These are phyloP conservation scores for Myanophis thanlyinensis DNA, from an alignment of 2,113 vertebrate species.

Conservation along the genomic window DNA sequence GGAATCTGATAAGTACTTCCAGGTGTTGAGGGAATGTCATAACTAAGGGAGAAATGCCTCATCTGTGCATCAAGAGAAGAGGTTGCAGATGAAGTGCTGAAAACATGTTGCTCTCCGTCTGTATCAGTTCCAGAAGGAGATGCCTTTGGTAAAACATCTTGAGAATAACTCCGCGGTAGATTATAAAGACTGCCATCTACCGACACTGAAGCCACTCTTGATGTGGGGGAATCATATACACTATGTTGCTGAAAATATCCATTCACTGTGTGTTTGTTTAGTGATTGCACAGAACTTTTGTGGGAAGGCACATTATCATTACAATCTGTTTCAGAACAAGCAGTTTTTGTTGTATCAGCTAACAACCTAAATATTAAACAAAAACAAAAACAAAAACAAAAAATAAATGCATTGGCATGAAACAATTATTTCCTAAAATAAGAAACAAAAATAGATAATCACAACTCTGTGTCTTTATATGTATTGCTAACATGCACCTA, in stretches of 20 bases:
- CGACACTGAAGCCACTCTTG: conserved; percentile 74
- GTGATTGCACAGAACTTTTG: conserved; percentile 74
- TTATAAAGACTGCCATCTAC: conserved; percentile 85
- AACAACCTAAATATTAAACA: conserved; percentile 73
- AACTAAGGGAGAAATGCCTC: conserved; percentile 88
- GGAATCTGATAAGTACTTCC: conserved; percentile 91
- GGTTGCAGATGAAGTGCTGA: conserved; percentile 78
- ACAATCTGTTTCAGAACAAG: conserved; percentile 95
- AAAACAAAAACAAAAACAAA: conserved; percentile 22
- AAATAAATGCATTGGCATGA: conserved; percentile 9
- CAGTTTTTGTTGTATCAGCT: conserved; percentile 84
- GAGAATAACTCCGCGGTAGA: conserved; percentile 92
- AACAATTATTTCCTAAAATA: background rate
- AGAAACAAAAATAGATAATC: conserved; percentile 14
- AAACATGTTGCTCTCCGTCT: conserved; percentile 85
- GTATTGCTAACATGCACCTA: background rate
- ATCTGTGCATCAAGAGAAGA: conserved; percentile 83
- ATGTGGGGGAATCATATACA: conserved; percentile 87
- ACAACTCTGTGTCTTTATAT: background rate
- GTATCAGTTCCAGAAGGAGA: conserved; percentile 76
- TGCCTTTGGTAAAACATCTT: conserved; percentile 88
- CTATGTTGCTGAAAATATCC: conserved; percentile 85
- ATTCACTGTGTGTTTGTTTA: conserved; percentile 84
- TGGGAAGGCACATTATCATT: conserved; percentile 92
- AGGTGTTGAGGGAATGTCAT: conserved; percentile 92